Base-by-base conservation (phyloP, 53 echinoderm and acorn worm genomes). In the Zoroaster sp. region DNA sequence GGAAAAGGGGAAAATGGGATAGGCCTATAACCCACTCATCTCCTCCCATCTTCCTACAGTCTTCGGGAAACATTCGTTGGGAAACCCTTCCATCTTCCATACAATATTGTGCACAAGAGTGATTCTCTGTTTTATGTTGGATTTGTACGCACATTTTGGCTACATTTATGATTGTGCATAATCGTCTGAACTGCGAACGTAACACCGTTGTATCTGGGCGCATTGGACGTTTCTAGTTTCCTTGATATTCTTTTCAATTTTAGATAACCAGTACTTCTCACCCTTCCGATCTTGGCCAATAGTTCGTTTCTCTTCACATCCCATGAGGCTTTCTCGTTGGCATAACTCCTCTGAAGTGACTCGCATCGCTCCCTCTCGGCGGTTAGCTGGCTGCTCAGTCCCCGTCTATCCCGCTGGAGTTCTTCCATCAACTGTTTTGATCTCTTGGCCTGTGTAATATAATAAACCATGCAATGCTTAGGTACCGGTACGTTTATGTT, bases 261-360 rank as follows among this genome's bases (percentile, higher is more conserved):
- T n/a, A n/a, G n/a, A n/a, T n/a, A n/a, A n/a, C n/a, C n/a, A n/a
- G n/a, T n/a, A n/a, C n/a, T n/a, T 34, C 92, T 81, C 73, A 99
- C 99, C 90, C 95, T 86, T 12, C 79, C 76, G n/a, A 99, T 73
- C 66, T 93, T 91, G 65, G 89, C 68, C 10, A 83, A 53, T 41
- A 94, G 73, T 59, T 96, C 94, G 44, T 89, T 93, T 73, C 92
- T 87, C 42, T 90, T 87, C 17, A 96, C 94, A 38, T 98, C 96
- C 99, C 99, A 98, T 0, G 93, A 88, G 0, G 95, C 91, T 77
- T 98, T 98, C 54, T 98, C 99, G 77, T 88, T 90, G 32, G 93
- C 95, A 53, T 93, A 96, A 34, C 65, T 91, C 68, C 93, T 81
- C 88, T 98, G 99, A 40, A 96, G 39, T 38, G 82, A 45, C 38